phyloP scores from a whole-genome alignment of 2,797 vertebrate species.

The Peromyscus eremicus region DNA sequence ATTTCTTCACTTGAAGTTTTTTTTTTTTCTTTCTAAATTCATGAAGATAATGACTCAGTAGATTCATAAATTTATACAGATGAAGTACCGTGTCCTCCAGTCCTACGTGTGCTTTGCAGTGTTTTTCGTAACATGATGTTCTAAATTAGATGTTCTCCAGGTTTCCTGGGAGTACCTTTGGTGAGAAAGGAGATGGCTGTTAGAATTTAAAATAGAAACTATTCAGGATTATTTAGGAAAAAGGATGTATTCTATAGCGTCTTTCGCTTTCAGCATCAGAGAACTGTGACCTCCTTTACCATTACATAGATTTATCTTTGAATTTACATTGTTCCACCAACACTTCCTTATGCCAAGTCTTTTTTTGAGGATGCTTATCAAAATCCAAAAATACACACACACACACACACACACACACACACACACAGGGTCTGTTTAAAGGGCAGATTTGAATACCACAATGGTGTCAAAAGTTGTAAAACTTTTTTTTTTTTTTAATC shows the following conservation, averaged over 20 bases:
- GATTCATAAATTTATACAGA: constrained; percentile 32
- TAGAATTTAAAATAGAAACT: constrained; percentile 55
- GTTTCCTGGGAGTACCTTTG: constrained; percentile 45
- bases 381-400: background rate
- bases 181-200: background rate
- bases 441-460: background rate
- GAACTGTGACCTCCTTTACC: constrained; percentile 2
- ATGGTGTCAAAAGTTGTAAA: constrained; percentile 57
- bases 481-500: constrained; percentile 23
- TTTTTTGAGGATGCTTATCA: constrained; percentile 17
- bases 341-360: constrained; percentile 21
- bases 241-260: constrained; percentile 12
- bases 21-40: constrained; percentile 42
- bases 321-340: constrained; percentile 43
- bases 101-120: constrained; percentile 13
- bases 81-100: background rate
- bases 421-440: background rate
- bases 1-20: constrained; percentile 19
- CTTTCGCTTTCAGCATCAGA: constrained; percentile 46
- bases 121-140: constrained; percentile 63
- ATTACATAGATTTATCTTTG: constrained; percentile 41
- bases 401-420: background rate
- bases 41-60: background rate
- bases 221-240: constrained; percentile 50
- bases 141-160: constrained; percentile 59